phyloP scores from a whole-genome alignment of 1,140 invertebrate species.

The Lepidurus couesii region DNA sequence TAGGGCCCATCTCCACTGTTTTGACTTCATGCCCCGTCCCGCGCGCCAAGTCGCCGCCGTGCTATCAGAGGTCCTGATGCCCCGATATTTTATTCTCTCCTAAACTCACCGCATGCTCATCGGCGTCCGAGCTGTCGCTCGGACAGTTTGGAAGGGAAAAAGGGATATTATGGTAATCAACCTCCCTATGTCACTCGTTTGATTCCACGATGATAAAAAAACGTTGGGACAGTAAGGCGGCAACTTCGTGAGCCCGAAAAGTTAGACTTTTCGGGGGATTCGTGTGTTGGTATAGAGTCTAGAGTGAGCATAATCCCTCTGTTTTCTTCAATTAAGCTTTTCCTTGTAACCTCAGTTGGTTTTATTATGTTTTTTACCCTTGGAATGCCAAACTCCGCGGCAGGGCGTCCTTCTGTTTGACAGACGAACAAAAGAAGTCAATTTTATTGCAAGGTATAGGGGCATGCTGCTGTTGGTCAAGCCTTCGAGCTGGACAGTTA shows the following conservation, averaged over 20 bases:
- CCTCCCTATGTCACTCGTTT: not conserved
- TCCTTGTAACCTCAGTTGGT: not conserved
- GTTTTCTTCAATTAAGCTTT: not conserved
- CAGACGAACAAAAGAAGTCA: constrained; percentile 14
- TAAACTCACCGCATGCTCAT: constrained; percentile 14
- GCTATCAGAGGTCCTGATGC: not conserved
- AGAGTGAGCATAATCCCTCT: not conserved
- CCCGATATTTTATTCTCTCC: constrained; percentile 6
- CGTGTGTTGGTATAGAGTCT: not conserved
- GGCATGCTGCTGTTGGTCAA: not conserved
- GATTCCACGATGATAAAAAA: not conserved
- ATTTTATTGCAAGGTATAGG: not conserved
- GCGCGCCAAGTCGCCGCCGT: not conserved
- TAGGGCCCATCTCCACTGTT: not conserved
- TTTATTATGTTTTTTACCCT: not conserved
- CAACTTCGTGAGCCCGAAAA: not conserved
- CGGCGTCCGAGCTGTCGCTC: not conserved
- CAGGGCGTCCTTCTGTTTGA: constrained; percentile 17
- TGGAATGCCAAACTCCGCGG: constrained; percentile 8
- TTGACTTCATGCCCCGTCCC: not conserved
- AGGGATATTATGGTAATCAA: constrained; percentile 6
- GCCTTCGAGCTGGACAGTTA: not conserved
- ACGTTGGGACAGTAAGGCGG: not conserved
- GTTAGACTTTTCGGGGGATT: not conserved
- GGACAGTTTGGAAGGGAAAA: not conserved